Conservation (phyloP, 2,888 invertebrate genomes). For the Patella depressa region DNA sequence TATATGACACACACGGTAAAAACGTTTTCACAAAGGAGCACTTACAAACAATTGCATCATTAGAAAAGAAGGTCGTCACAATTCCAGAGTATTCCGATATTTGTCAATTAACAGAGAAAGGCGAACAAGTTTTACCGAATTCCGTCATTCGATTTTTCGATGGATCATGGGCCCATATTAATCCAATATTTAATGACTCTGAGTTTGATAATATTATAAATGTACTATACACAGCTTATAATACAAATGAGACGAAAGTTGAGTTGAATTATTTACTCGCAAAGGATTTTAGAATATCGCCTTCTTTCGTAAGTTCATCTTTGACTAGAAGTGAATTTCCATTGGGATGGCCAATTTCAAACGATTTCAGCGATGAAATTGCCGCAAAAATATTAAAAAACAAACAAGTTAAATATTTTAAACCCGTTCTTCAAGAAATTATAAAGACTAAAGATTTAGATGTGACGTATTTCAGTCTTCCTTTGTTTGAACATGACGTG, state of each 20-base stretch:
- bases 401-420: not conserved
- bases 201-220: conserved; percentile 44
- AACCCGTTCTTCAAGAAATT: conserved; percentile 32
- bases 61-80: conserved; percentile 43
- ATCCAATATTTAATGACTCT: conserved; percentile 50
- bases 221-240: conserved; percentile 45
- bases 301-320: conserved; percentile 26
- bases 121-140: conserved; percentile 38
- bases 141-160: conserved; percentile 56
- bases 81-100: conserved; percentile 35
- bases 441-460: conserved; percentile 30
- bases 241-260: conserved; percentile 37
- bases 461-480: conserved; percentile 44
- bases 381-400: conserved; percentile 29
- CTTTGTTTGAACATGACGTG: conserved; percentile 45
- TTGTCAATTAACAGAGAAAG: conserved; percentile 36
- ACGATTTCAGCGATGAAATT: conserved; percentile 29
- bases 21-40: conserved; percentile 55
- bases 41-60: conserved; percentile 44
- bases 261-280: conserved; percentile 45
- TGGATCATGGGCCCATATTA: conserved; percentile 43
- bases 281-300: conserved; percentile 34
- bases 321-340: conserved; percentile 43
- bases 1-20: conserved; percentile 43
- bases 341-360: conserved; percentile 44